A percentile compares a stretch with the other conserved stretches of the same genome.
phyloP scores from a whole-genome alignment of 1,140 invertebrate genomes.

The Anagrus nilaparvatae region DNA sequence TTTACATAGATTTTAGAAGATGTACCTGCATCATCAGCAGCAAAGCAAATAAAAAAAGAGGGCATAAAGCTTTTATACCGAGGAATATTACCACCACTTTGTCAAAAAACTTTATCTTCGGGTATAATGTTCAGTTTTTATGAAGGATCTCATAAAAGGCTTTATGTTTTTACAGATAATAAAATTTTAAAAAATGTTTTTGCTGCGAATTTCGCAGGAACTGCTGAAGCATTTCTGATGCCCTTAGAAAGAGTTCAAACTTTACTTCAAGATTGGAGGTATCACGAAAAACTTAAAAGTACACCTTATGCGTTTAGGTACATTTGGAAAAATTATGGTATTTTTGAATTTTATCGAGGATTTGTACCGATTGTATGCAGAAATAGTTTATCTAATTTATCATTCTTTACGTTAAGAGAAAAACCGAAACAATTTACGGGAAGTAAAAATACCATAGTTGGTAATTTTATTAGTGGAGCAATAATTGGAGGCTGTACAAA shows the following conservation, averaged over 20 bases:
- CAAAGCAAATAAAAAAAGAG: slow-evolving; percentile 70
- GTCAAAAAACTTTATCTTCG: slow-evolving; percentile 85
- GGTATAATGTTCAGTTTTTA: slow-evolving; percentile 97
- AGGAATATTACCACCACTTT: slow-evolving; percentile 86
- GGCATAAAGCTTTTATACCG: slow-evolving; percentile 79
- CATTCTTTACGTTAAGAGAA: slow-evolving; percentile 84
- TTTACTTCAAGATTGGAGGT: slow-evolving; percentile 77
- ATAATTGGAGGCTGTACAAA: slow-evolving; percentile 87
- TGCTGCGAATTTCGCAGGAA: slow-evolving; percentile 66
- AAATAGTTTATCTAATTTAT: slow-evolving; percentile 86
- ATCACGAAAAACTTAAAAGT: slow-evolving; percentile 78
- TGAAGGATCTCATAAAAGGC: slow-evolving; percentile 63
- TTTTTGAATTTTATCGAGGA: slow-evolving; percentile 71
- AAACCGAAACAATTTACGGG: slow-evolving; percentile 41
- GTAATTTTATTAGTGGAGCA: slow-evolving; percentile 86
- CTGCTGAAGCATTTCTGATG: slow-evolving; percentile 79
- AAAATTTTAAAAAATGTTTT: slow-evolving; percentile 55
- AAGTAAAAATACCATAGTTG: slow-evolving; percentile 44
- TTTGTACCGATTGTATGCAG: slow-evolving; percentile 76
- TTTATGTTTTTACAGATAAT: slow-evolving; percentile 46
- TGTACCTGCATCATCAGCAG: slow-evolving; percentile 57
- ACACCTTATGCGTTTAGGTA: slow-evolving; percentile 74
- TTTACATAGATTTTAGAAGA: slow-evolving; percentile 68
- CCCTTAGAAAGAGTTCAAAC: slow-evolving; percentile 96
- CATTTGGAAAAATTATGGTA: slow-evolving; percentile 53